Evolutionary conservation across 2,888 invertebrate genomes (phyloP).

Genomic region (Apodemia mormo): DNA sequence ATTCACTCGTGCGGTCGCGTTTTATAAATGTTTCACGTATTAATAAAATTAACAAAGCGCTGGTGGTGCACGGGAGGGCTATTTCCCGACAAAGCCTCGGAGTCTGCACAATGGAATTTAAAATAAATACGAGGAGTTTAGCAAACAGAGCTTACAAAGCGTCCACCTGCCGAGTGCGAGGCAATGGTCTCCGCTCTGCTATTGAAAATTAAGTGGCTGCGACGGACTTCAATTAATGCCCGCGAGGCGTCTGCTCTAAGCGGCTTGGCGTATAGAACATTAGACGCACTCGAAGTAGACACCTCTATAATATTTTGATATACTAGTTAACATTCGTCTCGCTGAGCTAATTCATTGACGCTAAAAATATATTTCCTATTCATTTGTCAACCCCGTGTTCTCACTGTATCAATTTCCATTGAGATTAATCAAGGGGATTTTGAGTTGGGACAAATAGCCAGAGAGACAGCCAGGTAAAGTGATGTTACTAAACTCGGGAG

Average conservation of each 20-base stretch:
- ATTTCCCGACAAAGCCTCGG: slow-evolving; percentile 75
- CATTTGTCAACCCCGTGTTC: too few relatives aligned
- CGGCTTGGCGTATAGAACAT: slow-evolving; percentile 32
- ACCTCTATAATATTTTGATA: not conserved
- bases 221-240: slow-evolving; percentile 65
- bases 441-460: too few relatives aligned
- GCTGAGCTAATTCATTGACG: too few relatives aligned
- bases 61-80: slow-evolving; percentile 60
- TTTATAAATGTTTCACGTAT: slow-evolving; percentile 80
- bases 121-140: slow-evolving; percentile 79
- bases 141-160: slow-evolving; percentile 76
- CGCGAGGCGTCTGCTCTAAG: slow-evolving; percentile 50
- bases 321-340: too few relatives aligned
- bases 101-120: slow-evolving; percentile 76
- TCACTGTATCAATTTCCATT: too few relatives aligned
- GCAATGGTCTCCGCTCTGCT: slow-evolving; percentile 39
- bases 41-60: slow-evolving; percentile 81
- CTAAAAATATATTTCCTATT: too few relatives aligned
- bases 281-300: not conserved
- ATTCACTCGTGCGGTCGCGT: slow-evolving; percentile 73
- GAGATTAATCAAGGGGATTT: too few relatives aligned
- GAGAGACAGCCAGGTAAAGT: too few relatives aligned
- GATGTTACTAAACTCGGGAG: too few relatives aligned
- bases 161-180: slow-evolving; percentile 63
- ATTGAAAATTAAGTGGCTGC: slow-evolving; percentile 69